Evolutionary conservation across 2,797 vertebrate species (phyloP).

Genomic region (Pteropus rufus): DNA sequence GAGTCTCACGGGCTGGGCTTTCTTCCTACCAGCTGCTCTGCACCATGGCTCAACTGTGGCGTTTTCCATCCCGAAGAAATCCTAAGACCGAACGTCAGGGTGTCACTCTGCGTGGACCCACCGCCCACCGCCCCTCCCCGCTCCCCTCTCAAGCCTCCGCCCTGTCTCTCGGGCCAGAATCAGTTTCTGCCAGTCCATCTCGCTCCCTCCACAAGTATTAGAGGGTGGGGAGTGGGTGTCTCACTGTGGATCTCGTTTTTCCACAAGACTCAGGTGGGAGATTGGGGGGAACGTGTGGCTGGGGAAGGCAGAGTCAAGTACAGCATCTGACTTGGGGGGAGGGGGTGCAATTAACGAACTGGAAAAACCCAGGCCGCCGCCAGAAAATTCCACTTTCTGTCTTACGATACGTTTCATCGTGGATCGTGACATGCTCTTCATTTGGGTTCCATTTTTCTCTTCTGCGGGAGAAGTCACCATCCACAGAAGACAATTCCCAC

Average conservation of each 20-base stretch:
- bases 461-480: constrained; percentile 6
- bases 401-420: neutral
- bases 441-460: neutral
- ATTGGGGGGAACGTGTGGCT: neutral
- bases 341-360: neutral
- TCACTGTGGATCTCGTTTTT: neutral
- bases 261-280: neutral
- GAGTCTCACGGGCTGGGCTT: neutral
- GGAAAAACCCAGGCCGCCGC: neutral
- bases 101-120: neutral
- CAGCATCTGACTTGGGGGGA: neutral
- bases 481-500: neutral
- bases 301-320: neutral
- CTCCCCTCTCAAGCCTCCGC: neutral
- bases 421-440: neutral
- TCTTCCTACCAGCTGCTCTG: neutral
- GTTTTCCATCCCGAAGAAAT: constrained; percentile 26
- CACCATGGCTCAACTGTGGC: neutral
- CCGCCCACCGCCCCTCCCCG: accelerated
- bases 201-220: neutral
- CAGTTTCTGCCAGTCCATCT: neutral
- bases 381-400: neutral
- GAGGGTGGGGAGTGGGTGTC: neutral
- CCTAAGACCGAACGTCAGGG: neutral
- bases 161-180: neutral